Evolutionary conservation across 2,113 vertebrate species (phyloP).

Genomic region (Phyllostomus hastatus): DNA sequence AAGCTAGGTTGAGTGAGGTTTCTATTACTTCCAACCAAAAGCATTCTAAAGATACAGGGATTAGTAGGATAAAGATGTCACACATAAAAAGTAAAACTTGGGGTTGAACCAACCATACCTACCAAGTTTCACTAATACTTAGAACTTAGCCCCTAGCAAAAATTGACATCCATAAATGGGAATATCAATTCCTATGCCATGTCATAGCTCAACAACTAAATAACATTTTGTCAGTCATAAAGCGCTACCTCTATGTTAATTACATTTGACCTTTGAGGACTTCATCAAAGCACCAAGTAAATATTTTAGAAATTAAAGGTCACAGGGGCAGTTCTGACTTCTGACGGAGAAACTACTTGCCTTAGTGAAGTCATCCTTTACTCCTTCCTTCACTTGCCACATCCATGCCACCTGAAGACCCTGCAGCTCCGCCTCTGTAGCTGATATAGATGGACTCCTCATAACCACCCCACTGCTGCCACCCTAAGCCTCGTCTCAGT

Average conservation of each 20-base stretch:
- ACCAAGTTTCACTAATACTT: background rate
- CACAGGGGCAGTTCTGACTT: background rate
- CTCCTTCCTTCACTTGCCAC: background rate
- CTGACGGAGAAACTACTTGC: background rate
- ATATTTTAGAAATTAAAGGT: constrained; percentile 25
- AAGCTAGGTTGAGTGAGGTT: background rate
- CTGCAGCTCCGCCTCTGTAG: background rate
- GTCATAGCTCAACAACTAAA: background rate
- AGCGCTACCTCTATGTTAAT: background rate
- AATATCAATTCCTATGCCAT: background rate
- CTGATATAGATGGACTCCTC: background rate
- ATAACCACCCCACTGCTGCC: background rate
- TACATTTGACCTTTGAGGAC: background rate
- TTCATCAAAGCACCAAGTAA: background rate
- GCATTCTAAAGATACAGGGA: background rate
- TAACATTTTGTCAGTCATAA: background rate
- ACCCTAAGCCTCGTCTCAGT: background rate
- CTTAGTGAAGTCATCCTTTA: background rate
- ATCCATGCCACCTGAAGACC: background rate
- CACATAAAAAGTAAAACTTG: background rate
- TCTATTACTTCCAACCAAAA: background rate
- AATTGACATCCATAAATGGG: background rate
- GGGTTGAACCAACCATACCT: background rate
- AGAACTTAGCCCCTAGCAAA: background rate
- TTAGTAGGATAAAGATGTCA: constrained; percentile 8